Evolutionary conservation across 2,888 invertebrate species (phyloP).

Genomic region (Nephrotoma appendiculata): DNA sequence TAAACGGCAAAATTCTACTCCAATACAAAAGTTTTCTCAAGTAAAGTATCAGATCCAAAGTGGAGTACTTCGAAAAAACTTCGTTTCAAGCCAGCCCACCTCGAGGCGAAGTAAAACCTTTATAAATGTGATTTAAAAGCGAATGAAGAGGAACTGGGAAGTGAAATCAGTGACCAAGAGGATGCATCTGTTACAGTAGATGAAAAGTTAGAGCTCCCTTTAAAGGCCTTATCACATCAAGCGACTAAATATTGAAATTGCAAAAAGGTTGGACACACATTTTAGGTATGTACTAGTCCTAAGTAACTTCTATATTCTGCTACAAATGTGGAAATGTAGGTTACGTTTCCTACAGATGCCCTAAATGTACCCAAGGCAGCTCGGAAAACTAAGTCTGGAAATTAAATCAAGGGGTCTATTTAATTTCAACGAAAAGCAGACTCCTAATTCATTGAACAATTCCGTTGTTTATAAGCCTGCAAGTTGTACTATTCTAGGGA

Average conservation of each 20-base stretch:
- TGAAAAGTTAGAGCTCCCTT: too few relatives aligned
- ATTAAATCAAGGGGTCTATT: not conserved
- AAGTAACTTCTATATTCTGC: not conserved
- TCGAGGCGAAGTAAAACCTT: too few relatives aligned
- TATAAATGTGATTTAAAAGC: too few relatives aligned
- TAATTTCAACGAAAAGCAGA: not conserved
- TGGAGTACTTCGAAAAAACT: too few relatives aligned
- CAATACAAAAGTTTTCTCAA: too few relatives aligned
- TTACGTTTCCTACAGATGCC: not conserved
- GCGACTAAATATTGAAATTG: not conserved
- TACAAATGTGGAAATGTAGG: not conserved
- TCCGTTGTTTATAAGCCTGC: not conserved
- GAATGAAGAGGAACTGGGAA: too few relatives aligned
- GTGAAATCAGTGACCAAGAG: too few relatives aligned
- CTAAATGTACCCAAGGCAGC: not conserved
- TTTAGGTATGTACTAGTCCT: not conserved
- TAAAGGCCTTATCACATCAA: too few relatives aligned
- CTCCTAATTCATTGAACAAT: not conserved
- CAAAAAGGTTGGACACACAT: not conserved
- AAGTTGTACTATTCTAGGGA: not conserved
- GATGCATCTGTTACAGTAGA: too few relatives aligned
- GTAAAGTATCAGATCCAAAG: too few relatives aligned
- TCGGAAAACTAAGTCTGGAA: not conserved
- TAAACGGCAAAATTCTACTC: too few relatives aligned
- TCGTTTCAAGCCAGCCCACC: too few relatives aligned